These are phyloP conservation scores for Drosophila anceps DNA, from an alignment of 2,888 invertebrate genomes.

Conservation along the genomic window DNA sequence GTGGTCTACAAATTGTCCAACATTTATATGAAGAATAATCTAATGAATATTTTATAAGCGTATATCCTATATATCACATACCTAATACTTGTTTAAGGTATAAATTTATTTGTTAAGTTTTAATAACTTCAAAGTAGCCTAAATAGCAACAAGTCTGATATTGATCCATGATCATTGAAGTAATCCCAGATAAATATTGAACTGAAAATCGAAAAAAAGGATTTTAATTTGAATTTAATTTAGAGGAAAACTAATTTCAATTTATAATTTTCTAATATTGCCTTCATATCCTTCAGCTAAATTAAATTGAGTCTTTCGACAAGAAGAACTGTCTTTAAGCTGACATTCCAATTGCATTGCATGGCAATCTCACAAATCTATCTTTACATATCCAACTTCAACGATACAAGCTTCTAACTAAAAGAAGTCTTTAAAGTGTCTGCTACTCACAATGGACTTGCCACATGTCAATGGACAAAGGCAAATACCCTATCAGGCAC, in stretches of 20 bases:
- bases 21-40: too few relatives aligned
- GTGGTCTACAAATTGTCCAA: too few relatives aligned
- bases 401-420: neutral
- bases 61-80: too few relatives aligned
- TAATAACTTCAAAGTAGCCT: neutral
- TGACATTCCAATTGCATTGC: neutral
- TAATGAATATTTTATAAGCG: too few relatives aligned
- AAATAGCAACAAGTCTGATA: neutral
- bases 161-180: neutral
- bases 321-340: neutral
- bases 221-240: too few relatives aligned
- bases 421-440: slow-evolving; percentile 6
- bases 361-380: neutral
- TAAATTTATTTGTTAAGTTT: too few relatives aligned
- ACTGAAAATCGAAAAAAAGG: too few relatives aligned
- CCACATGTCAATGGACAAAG: slow-evolving; percentile 10
- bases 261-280: neutral
- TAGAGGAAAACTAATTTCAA: neutral
- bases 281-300: neutral
- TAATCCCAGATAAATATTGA: too few relatives aligned
- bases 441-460: neutral
- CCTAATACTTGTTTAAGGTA: too few relatives aligned
- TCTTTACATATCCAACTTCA: neutral
- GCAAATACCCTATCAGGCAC: neutral
- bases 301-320: neutral